These are phyloP conservation scores for Sinonovacula constricta DNA, from an alignment of 1,140 invertebrate genomes.

Conservation along the genomic window DNA sequence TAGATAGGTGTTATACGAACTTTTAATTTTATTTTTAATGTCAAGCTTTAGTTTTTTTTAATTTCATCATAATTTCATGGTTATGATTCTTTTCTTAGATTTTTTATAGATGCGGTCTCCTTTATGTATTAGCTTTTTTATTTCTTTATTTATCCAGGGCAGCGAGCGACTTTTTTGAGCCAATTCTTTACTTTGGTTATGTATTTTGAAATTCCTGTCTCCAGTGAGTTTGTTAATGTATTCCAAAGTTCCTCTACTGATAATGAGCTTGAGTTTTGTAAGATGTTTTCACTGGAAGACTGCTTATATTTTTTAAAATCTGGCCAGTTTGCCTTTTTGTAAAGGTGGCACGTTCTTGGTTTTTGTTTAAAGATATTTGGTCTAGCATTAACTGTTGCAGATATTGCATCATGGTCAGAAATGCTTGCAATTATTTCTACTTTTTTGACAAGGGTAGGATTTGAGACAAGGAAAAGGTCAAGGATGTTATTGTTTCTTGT, in stretches of 20 bases:
- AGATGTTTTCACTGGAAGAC: neutral
- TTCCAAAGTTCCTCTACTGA: slow-evolving; percentile 9
- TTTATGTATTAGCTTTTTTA: slow-evolving; percentile 8
- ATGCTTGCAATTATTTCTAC: slow-evolving; percentile 12
- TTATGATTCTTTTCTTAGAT: slow-evolving; percentile 12
- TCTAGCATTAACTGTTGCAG: neutral
- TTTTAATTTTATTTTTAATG: too few relatives aligned
- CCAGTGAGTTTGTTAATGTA: neutral
- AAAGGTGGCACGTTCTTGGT: neutral
- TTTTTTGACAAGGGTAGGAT: slow-evolving; percentile 11
- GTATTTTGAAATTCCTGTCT: too few relatives aligned
- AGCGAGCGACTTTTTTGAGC: too few relatives aligned
- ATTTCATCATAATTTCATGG: neutral
- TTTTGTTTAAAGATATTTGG: slow-evolving; percentile 3
- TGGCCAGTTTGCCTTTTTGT: slow-evolving; percentile 6
- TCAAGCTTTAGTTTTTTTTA: neutral
- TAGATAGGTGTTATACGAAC: too few relatives aligned
- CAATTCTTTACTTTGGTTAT: too few relatives aligned
- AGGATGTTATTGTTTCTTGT: slow-evolving; percentile 15
- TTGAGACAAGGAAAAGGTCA: slow-evolving; percentile 15
- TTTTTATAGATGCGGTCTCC: slow-evolving; percentile 12
- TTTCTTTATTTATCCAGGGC: slow-evolving; percentile 3
- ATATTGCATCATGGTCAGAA: neutral
- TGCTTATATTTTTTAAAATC: slow-evolving; percentile 16
- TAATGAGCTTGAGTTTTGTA: neutral